Evolutionary conservation across 2,113 vertebrate species (phyloP), one percentile per base, ranked within the genome.

Genomic region (Chionis minor): DNA sequence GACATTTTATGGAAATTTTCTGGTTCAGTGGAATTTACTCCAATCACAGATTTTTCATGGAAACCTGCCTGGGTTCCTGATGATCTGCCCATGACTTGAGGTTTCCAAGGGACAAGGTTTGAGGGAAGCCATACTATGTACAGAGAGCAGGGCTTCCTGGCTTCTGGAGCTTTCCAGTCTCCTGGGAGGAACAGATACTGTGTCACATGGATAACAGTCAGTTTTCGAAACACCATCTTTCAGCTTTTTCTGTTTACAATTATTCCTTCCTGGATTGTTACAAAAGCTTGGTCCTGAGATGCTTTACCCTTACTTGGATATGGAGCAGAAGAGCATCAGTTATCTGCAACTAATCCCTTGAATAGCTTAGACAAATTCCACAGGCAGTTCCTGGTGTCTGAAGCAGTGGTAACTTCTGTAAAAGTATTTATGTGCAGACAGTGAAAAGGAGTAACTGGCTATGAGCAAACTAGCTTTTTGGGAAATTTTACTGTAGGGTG

Each of bases 241-340:
- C 52, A 87, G 23, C 32, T 78, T 90, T 62, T 87, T 79, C 32
- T 72, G 28, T 84, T 95, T 88, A 82, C 32, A 92, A 13, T 65
- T 87, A 0, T 81, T 92, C 27, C 66, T 80, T 91, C 52, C 66
- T 87, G 56, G 73, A 81, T n/a, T 94, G 30, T 79, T 94, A 52
- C 12, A 86, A 94, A 88, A 89, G 32, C 59, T 92, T 79, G 21
- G 32, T 84, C 66, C 80, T 81, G 73, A 88, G 77, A 86, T 81
- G 51, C 77, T 91, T 94, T 86, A 84, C 15, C 71, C 86, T 91
- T 95, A 89, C 86, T 97, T 96, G 87, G 89, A n/a, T 82, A 72
- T 62, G 74, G 63, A 91, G 54, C 62, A 90, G 84, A 89, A 87
- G n/a, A 85, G 62, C 74, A 79, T 77, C 67, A 62, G 18, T 77